Conservation (phyloP, 2,888 invertebrate species). For the Tanytarsus gracilentus region DNA sequence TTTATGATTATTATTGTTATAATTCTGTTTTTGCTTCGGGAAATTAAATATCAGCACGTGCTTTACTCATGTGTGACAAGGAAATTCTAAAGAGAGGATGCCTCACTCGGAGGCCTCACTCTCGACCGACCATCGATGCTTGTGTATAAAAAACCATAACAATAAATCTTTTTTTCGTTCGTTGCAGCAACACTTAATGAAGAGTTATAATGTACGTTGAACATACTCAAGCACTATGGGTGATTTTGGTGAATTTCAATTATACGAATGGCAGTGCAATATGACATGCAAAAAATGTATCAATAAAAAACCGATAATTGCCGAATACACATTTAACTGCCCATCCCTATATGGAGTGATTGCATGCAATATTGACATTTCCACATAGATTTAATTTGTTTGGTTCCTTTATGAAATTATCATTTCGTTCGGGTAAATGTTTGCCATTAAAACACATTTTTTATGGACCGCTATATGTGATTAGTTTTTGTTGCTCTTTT, state of each 20-base stretch:
- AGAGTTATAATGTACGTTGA: too few species aligned
- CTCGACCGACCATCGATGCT: neutral
- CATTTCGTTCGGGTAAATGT: neutral
- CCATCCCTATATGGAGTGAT: neutral
- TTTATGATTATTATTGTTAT: conserved; percentile 23
- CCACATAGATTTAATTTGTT: neutral
- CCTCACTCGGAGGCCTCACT: neutral
- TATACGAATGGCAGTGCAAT: neutral
- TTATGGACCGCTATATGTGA: conserved; percentile 22
- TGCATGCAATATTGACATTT: conserved; percentile 17
- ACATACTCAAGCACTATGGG: too few species aligned
- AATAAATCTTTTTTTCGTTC: conserved; percentile 8
- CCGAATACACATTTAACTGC: neutral
- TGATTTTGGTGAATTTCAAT: too few species aligned
- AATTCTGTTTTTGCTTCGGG: conserved; percentile 12
- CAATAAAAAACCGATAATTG: neutral
- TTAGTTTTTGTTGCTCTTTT: neutral
- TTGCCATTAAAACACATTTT: conserved; percentile 16
- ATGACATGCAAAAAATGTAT: neutral
- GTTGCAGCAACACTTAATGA: neutral
- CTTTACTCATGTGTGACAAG: conserved; percentile 7
- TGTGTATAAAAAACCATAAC: neutral
- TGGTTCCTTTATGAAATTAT: conserved; percentile 7
- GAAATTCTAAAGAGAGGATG: neutral
- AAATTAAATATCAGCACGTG: conserved; percentile 27